Base-by-base conservation (phyloP, 2,888 invertebrate species). In the Zootermopsis nevadensis region DNA sequence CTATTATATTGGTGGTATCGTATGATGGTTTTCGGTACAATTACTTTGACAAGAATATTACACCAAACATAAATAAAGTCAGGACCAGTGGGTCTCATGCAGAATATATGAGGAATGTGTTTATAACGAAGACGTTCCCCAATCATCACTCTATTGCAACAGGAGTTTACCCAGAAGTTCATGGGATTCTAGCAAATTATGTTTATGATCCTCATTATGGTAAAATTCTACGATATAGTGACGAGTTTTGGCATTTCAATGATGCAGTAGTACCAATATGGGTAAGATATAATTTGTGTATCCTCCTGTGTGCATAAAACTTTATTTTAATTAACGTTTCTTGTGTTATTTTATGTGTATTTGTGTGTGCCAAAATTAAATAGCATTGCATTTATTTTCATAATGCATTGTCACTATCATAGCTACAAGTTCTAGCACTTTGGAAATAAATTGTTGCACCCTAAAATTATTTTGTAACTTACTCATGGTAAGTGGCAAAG, bases 131-230 rank as follows among this genome's bases (percentile, higher is more conserved):
- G 89, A 95, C 95, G 0, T 94, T 94, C 87, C 94, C 95, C 0
- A 95, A 95, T 89, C 95, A 95, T 89, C 93, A 93, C 87, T 91
- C 94, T 0, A 93, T 95, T 82, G 93, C 93, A 0, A 95, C 94
- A 42, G 95, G 95, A 15, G 88, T 94, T 80, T 94, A 93, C 87
- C 91, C 93, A 0, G 94, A 94, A 88, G 90, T 89, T 27, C 95
- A 95, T 88, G 95, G 95, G 0, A 93, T 95, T 53, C 88, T 94
- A 3, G 94, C 92, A 19, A 95, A 93, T 87, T 87, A 87, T 42
- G 90, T 93, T 86, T 94, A 91, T 87, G 93, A 94, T 87, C 90
- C 90, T 0, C 86, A 87, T 48, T 86, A 72, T 85, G 88, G 85
- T 1, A 85, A 83, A 82, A 86, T 85, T 10, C 66, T 86, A 55